Evolutionary conservation across 1,140 invertebrate genomes (phyloP).

Genomic region (roundworm (Caenorhabditis elegans)): WBcel235 BX284604.4:1055001-1055500

Average conservation of each 20-base stretch:
- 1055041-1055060: neutral
- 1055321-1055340: neutral
- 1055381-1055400: slow-evolving; percentile 34
- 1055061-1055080: neutral
- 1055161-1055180: slow-evolving; percentile 36
- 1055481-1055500: too few relatives aligned
- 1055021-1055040: neutral
- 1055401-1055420: neutral
- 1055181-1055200: slow-evolving; percentile 36
- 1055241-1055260: neutral
- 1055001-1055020: neutral
- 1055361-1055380: slow-evolving; percentile 10
- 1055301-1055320: too few relatives aligned
- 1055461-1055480: neutral
- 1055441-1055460: neutral
- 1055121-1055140: slow-evolving; percentile 35
- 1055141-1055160: neutral
- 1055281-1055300: neutral
- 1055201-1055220: slow-evolving; percentile 40
- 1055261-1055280: neutral
- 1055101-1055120: slow-evolving; percentile 36
- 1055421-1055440: slow-evolving; percentile 17
- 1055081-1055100: neutral
- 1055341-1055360: slow-evolving; percentile 32
- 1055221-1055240: slow-evolving; percentile 34